Percentiles rank a stretch among this genome's conserved stretches.
These are phyloP conservation scores for Microctenopoma steveboyesi DNA, from an alignment of 2,797 vertebrate species.

Conservation along the genomic window DNA sequence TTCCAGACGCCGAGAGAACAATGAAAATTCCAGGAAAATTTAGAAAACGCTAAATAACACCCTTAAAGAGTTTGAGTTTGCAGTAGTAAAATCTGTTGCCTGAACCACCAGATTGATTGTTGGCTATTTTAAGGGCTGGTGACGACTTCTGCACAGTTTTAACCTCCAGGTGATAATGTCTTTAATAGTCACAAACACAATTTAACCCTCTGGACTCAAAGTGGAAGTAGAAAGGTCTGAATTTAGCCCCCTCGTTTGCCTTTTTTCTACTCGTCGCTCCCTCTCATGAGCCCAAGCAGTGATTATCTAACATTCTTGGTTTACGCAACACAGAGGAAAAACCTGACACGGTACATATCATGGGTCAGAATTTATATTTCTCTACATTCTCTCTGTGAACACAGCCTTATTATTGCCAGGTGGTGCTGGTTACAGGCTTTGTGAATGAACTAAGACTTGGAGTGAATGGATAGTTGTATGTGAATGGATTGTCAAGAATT, in stretches of 20 bases:
- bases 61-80: constrained; percentile 17
- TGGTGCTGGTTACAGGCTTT: constrained; percentile 51
- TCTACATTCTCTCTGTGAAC: constrained; percentile 5
- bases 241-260: neutral
- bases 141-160: constrained; percentile 10
- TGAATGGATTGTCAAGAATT: constrained; percentile 25
- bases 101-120: constrained; percentile 23
- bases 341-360: constrained; percentile 39
- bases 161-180: constrained; percentile 7
- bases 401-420: constrained; percentile 38
- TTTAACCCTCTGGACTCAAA: neutral
- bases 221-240: neutral
- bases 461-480: constrained; percentile 33
- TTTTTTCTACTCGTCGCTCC: neutral
- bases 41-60: constrained; percentile 26
- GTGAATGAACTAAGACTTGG: constrained; percentile 63
- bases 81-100: constrained; percentile 17
- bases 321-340: constrained; percentile 51
- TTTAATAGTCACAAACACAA: neutral
- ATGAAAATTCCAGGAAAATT: constrained; percentile 15
- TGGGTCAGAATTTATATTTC: constrained; percentile 27
- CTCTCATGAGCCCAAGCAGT: constrained; percentile 28
- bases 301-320: constrained; percentile 58
- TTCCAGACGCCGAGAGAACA: constrained; percentile 56
- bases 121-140: constrained; percentile 34